Base-by-base conservation (phyloP, 2,888 invertebrate species). In the Spodoptera picta region DNA sequence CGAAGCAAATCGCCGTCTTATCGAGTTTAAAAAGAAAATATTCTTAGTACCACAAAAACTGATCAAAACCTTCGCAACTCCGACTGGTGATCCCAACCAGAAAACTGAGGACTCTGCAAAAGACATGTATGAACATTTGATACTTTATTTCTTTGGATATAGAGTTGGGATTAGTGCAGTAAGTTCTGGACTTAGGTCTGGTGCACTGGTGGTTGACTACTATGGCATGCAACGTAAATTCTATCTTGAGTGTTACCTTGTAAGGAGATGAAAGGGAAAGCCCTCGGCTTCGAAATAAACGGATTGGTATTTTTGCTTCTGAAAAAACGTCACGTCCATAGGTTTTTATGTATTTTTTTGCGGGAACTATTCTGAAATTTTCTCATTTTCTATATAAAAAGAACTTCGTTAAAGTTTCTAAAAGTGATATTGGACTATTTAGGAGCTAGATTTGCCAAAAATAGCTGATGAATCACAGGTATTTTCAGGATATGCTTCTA, bases 181-280 rank as follows among this genome's bases (percentile, higher is more conserved):
- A 10, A 41, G 54, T 57, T 61, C 44, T 7, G 1, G 3, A 41
- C 46, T 12, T 23, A 59, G 75, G 50, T 59, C 57, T 48, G 14
- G 11, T 3, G 10, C n/a, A 24, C 55, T 83, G 82, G 86, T 69
- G 60, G 73, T 70, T 77, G 79, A 80, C 74, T 89, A 89, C 89
- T 89, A 89, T 78, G 89, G 88, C 80, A 89, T 85, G 86, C 87
- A 79, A 84, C 87, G 89, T 89, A 89, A 87, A 87, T 87, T 87
- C 84, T 83, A 82, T 84, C 73, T 74, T 63, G 65, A 65, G 75
- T 60, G 55, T 75, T 77, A 70, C 85, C 87, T 76, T 87, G 73
- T 84, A 84, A 42, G 85, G 86, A 84, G 78, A 83, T 85, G 84
- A 86, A 86, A 89, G 86, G 86, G 87, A 87, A 87, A 86, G 81